Conservation (phyloP, 2,797 vertebrate genomes). For the Hybognathus amarus region DNA sequence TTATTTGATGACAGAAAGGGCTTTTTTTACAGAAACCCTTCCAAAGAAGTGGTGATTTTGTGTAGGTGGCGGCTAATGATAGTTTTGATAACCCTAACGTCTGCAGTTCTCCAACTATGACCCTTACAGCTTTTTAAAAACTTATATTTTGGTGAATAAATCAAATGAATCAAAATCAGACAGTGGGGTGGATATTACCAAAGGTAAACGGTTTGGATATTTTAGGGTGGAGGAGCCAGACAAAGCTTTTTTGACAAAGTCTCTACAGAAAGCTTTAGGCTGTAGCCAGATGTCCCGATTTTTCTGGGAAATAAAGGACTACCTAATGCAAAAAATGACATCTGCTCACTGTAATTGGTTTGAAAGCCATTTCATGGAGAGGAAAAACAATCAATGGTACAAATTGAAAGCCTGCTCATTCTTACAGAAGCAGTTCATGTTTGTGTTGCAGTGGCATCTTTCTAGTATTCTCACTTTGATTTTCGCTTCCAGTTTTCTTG, state of each 20-base stretch:
- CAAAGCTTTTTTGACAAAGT: neutral
- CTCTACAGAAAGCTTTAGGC: neutral
- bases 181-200: neutral
- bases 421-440: neutral
- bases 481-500: neutral
- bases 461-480: neutral
- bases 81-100: neutral
- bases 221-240: neutral
- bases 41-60: neutral
- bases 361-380: conserved; percentile 12
- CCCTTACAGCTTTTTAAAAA: neutral
- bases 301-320: neutral
- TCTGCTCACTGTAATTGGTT: neutral
- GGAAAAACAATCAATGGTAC: neutral
- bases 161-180: neutral
- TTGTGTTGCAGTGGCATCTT: neutral
- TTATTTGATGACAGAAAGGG: neutral
- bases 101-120: neutral
- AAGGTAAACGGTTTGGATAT: neutral
- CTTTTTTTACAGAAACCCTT: neutral
- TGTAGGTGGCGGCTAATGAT: neutral
- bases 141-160: neutral
- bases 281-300: conserved; percentile 10
- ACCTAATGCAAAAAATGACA: neutral
- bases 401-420: neutral